Base-by-base conservation (phyloP, 2,797 vertebrate species). In the Platalea minor region DNA sequence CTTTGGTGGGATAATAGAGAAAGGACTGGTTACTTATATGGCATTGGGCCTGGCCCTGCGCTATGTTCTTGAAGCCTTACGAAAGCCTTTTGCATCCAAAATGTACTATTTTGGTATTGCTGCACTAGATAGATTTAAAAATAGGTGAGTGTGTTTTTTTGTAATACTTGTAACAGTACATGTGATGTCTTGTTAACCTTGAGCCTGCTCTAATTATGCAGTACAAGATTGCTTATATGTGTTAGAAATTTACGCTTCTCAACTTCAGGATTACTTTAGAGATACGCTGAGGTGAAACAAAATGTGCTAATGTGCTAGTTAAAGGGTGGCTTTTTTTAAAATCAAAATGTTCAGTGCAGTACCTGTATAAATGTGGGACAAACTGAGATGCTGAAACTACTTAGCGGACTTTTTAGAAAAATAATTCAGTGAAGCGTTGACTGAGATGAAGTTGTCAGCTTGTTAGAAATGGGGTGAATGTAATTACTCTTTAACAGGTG, bases 81-180 rank as follows among this genome's bases (percentile, higher is more conserved):
- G 99, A 96, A 99, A 99, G 97, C 99, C 99, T 69, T 99, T 98
- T 79, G 99, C 99, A 91, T 99, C 99, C 94, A 99, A 99, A 98
- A 99, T 99, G 99, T 99, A 99, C 98, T 99, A 99, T 98, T 99
- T 99, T 98, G 99, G 99, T 89, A 99, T 99, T 76, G 99, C 99
- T 97, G 99, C 99, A 97, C 98, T 99, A 98, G 99, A 99, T 98
- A 98, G 99, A 94, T 99, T 99, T 98, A 99, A 99, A 98, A 99
- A 99, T 98, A 99, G 99, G 99, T 99, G 97, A 94, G 97, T 94
- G 65, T 83, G 72, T 43, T 12, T 68, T 88, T 68, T 76, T 59
- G 3, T 82, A 31, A 57, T 76, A 7, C 13, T 89, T 85, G 13
- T 67, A 11, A 39, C 33, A 46, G 43, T 88, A 7, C 3, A 6